Evolutionary conservation across 2,888 invertebrate species (phyloP).

Genomic region (Mythimna pallens): DNA sequence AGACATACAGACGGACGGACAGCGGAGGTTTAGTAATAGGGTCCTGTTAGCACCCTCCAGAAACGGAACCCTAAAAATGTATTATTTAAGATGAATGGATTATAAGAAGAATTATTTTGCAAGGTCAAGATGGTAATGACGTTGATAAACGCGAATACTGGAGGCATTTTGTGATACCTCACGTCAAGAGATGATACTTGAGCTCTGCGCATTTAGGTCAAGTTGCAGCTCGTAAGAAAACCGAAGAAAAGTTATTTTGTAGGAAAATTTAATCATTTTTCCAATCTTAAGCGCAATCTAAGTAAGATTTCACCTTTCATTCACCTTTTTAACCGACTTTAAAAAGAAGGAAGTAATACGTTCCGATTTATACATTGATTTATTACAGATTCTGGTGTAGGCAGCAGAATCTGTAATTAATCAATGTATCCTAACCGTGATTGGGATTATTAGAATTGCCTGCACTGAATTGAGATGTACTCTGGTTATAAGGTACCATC

Average conservation of each 20-base stretch:
- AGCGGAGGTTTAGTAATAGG: not conserved
- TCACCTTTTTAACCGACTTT: too few species aligned
- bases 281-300: too few species aligned
- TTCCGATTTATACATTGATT: too few species aligned
- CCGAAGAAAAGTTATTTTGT: not conserved
- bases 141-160: not conserved
- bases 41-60: not conserved
- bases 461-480: too few species aligned
- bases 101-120: too few species aligned
- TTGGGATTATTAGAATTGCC: too few species aligned
- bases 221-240: not conserved
- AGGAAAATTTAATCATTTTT: not conserved
- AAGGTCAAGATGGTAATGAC: not conserved
- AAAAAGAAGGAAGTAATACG: too few species aligned
- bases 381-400: too few species aligned
- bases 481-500: too few species aligned
- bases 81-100: not conserved
- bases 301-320: too few species aligned
- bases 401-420: too few species aligned
- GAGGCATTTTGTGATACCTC: conserved; percentile 1
- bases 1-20: not conserved
- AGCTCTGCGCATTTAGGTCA: conserved; percentile 31
- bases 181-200: not conserved
- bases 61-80: not conserved
- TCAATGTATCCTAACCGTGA: too few species aligned